Conservation (phyloP, 2,888 invertebrate species). For the Lycocerus yunnanus region DNA sequence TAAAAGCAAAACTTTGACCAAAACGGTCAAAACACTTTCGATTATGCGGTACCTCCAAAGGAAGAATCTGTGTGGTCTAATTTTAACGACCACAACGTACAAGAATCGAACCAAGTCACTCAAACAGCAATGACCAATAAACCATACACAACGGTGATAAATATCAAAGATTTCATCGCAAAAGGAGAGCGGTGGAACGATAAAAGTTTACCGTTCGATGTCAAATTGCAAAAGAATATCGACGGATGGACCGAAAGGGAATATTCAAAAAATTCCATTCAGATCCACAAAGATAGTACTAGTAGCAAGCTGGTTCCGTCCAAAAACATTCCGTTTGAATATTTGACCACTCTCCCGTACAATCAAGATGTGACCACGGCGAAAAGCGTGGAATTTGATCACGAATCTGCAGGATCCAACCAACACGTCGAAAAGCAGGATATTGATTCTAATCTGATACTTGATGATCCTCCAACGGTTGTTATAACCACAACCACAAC, state of each 20-base stretch:
- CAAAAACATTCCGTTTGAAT: slow-evolving; percentile 79
- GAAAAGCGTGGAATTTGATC: slow-evolving; percentile 36
- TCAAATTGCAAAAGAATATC: slow-evolving; percentile 79
- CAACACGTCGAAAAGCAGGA: slow-evolving; percentile 37
- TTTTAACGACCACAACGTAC: slow-evolving; percentile 59
- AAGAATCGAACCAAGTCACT: slow-evolving; percentile 57
- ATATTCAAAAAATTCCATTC: slow-evolving; percentile 62
- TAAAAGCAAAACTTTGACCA: neutral
- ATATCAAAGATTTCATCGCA: slow-evolving; percentile 59
- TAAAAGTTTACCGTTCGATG: slow-evolving; percentile 67
- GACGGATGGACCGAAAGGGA: slow-evolving; percentile 85
- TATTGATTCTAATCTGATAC: slow-evolving; percentile 47
- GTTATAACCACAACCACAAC: slow-evolving; percentile 16
- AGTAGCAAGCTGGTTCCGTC: slow-evolving; percentile 62
- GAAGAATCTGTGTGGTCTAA: slow-evolving; percentile 48
- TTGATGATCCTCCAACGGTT: slow-evolving; percentile 8
- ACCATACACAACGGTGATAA: slow-evolving; percentile 50
- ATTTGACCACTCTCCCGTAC: slow-evolving; percentile 66
- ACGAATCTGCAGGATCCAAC: slow-evolving; percentile 44
- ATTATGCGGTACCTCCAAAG: slow-evolving; percentile 45
- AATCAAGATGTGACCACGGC: slow-evolving; percentile 33
- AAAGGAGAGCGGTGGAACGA: slow-evolving; percentile 38
- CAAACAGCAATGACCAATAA: slow-evolving; percentile 46
- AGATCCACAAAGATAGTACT: slow-evolving; percentile 56
- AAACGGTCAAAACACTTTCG: slow-evolving; percentile 37